These are phyloP conservation scores for Drosophila rellima DNA, from an alignment of 2,888 invertebrate genomes.

Conservation along the genomic window DNA sequence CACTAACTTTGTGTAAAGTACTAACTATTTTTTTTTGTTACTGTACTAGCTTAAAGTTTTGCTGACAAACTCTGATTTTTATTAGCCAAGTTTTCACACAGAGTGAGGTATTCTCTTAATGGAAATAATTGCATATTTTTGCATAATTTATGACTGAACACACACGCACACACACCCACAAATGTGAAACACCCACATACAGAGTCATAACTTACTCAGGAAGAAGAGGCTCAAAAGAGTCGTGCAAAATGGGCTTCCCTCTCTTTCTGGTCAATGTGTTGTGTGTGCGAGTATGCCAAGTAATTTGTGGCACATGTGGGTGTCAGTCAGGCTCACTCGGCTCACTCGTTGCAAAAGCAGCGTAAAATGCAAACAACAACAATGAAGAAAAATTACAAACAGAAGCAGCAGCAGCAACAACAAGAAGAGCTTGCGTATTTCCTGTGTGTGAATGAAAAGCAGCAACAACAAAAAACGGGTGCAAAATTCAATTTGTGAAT, in stretches of 20 bases:
- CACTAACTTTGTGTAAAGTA: constrained; percentile 5
- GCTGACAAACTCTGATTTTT: constrained; percentile 31
- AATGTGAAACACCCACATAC: constrained; percentile 26
- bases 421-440: constrained; percentile 69
- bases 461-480: constrained; percentile 40
- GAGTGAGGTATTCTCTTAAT: constrained; percentile 57
- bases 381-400: constrained; percentile 71
- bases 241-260: constrained; percentile 6
- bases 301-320: constrained; percentile 79
- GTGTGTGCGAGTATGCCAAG: constrained; percentile 32
- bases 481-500: constrained; percentile 60
- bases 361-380: constrained; percentile 77
- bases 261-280: constrained; percentile 1
- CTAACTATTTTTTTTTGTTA: constrained; percentile 5
- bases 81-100: constrained; percentile 36
- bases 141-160: constrained; percentile 69
- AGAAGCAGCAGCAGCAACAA: constrained; percentile 23
- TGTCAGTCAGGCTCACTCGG: constrained; percentile 38
- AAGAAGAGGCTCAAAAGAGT: constrained; percentile 34
- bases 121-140: constrained; percentile 67
- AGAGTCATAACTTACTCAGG: constrained; percentile 47
- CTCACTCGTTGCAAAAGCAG: constrained; percentile 28
- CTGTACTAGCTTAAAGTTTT: constrained; percentile 19
- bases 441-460: constrained; percentile 76
- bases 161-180: constrained; percentile 24